A percentile compares a stretch with the other conserved stretches of the same genome.
Conservation (phyloP, 1,140 invertebrate species). For the Theocolax elegans region DNA sequence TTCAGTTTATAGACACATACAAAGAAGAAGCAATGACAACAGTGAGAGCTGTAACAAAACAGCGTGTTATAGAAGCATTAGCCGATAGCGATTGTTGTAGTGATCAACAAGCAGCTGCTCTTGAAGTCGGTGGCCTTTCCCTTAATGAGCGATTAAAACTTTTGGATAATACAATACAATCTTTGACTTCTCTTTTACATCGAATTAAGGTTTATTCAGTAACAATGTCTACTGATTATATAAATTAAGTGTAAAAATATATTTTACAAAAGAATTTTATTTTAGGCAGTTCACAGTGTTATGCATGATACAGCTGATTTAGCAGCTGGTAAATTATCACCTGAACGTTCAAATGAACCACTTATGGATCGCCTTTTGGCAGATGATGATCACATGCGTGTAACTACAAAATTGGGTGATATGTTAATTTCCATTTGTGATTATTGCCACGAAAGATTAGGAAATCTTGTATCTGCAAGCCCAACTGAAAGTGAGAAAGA, state of each 20-base stretch:
- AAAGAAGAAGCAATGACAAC: conserved; percentile 90
- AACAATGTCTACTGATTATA: neutral
- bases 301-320: conserved; percentile 75
- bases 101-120: conserved; percentile 64
- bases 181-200: conserved; percentile 67
- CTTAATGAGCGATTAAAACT: conserved; percentile 84
- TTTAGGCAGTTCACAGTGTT: conserved; percentile 77
- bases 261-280: neutral
- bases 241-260: neutral
- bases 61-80: conserved; percentile 84
- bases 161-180: conserved; percentile 78
- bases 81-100: conserved; percentile 73
- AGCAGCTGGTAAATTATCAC: conserved; percentile 66
- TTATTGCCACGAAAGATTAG: conserved; percentile 91
- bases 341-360: conserved; percentile 55
- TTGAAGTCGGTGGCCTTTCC: conserved; percentile 69
- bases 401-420: conserved; percentile 79
- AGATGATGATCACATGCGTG: conserved; percentile 75
- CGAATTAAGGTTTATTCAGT: conserved; percentile 71
- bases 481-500: conserved; percentile 74
- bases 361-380: conserved; percentile 77
- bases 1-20: conserved; percentile 89
- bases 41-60: conserved; percentile 89
- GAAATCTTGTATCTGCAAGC: conserved; percentile 84
- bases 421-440: conserved; percentile 85